Conservation (phyloP, 2,888 invertebrate species). For the Lithophane leautieri region DNA sequence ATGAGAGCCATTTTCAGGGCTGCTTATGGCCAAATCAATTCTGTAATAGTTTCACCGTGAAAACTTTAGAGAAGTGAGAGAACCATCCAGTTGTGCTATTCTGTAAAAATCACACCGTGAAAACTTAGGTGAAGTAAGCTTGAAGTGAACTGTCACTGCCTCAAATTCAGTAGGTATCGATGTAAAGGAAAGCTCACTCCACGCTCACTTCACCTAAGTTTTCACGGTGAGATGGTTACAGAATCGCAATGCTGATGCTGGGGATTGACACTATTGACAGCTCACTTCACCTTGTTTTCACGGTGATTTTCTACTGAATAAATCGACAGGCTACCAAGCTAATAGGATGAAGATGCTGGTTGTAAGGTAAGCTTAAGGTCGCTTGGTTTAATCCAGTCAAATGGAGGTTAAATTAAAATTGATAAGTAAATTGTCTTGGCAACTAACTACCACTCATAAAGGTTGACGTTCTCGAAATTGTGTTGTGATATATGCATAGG, state of each 20-base stretch:
- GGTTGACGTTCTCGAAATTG: not conserved
- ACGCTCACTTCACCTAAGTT: too few relatives aligned
- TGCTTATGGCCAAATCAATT: conserved; percentile 1
- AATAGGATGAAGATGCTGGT: not conserved
- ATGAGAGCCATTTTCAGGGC: conserved; percentile 47
- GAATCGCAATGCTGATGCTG: too few relatives aligned
- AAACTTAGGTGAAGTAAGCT: not conserved
- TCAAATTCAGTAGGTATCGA: too few relatives aligned
- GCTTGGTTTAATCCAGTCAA: not conserved
- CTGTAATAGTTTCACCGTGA: not conserved
- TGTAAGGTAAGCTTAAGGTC: not conserved
- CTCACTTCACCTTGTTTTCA: not conserved
- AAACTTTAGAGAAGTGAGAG: not conserved
- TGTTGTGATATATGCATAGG: not conserved
- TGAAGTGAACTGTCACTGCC: too few relatives aligned
- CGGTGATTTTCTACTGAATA: not conserved
- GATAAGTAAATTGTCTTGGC: not conserved
- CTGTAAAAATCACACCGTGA: not conserved
- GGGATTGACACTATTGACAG: too few relatives aligned
- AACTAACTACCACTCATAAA: not conserved
- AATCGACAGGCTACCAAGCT: not conserved
- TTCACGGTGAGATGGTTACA: too few relatives aligned
- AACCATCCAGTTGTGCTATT: too few relatives aligned
- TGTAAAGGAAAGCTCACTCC: too few relatives aligned
- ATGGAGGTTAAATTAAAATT: not conserved